Base-by-base conservation (phyloP, 2,888 invertebrate species). In the Electrophaes corylata region DNA sequence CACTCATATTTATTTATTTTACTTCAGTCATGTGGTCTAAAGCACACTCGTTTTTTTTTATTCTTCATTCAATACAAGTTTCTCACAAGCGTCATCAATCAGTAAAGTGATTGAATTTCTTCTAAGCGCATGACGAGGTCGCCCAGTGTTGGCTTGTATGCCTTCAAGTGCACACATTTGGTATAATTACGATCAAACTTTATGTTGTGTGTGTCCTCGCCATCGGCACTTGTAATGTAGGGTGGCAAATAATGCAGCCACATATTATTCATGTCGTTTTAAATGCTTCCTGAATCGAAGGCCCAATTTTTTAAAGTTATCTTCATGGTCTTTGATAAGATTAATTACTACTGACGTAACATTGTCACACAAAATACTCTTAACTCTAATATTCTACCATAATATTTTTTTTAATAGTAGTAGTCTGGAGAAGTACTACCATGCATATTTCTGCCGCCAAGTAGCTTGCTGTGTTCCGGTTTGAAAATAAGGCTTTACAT, bases 131-230 rank as follows among this genome's bases (percentile, higher is more conserved):
- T 31, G 47, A 56, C 74, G 83, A 91, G 91, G 91, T 72, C 84
- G 72, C 76, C 88, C 54, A 78, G 86, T 86, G 78, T 80, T 78
- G 77, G 83, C 80, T 71, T 54, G 88, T 75, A 77, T 78, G 74
- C 91, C 91, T 91, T 91, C 90, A 74, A 74, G 65, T 73, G 74
- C 72, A 79, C 89, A 75, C 86, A 89, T 90, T 91, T 89, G 91
- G 89, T 89, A 88, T 91, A 87, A 91, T 88, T 86, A 84, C 81
- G 79, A 76, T 81, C 81, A 82, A 86, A 87, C 83, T 85, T 84
- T 83, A 83, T 78, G 74, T 76, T 69, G 69, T 66, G 59, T 57
- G 29, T 84, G 88, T 79, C 91, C 88, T 88, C 81, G 90, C 88
- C 84, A 72, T 69, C 71, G 82, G 83, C 84, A 78, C 66, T 76